phyloP scores from a whole-genome alignment of 2,113 vertebrate species.

The Chaetodon trifascialis region DNA sequence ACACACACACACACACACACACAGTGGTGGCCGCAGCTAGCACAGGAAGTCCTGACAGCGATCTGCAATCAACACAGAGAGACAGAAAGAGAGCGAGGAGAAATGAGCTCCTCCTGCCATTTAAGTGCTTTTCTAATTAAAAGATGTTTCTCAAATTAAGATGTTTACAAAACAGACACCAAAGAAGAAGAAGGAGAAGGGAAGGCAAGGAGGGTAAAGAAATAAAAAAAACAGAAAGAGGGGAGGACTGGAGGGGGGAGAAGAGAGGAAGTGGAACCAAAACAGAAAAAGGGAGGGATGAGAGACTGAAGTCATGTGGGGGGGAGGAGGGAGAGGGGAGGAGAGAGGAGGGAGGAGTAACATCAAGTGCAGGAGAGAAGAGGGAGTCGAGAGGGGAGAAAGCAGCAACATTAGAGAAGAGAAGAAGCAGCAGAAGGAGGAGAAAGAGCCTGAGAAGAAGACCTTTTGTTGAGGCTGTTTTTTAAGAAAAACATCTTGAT shows the following conservation, averaged over 20 bases:
- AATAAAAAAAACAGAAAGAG: background rate
- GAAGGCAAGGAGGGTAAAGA: background rate
- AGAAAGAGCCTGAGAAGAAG: background rate
- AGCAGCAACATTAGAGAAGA: conserved; percentile 7
- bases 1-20: conserved; percentile 40
- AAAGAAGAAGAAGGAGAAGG: background rate
- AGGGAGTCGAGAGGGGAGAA: conserved; percentile 4
- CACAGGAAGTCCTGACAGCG: conserved; percentile 64
- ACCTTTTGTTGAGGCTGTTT: background rate
- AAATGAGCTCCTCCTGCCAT: background rate
- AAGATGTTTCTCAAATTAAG: background rate
- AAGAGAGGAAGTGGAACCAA: conserved; percentile 46
- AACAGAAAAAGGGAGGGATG: conserved; percentile 47
- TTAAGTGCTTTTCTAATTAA: conserved; percentile 10
- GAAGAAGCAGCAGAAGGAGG: background rate
- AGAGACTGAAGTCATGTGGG: conserved; percentile 43
- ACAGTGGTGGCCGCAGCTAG: background rate
- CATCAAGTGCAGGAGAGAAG: conserved; percentile 46
- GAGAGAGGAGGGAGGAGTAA: conserved; percentile 25
- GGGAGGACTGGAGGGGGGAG: background rate
- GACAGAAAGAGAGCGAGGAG: conserved; percentile 2
- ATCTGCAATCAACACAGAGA: conserved; percentile 46
- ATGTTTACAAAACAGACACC: background rate
- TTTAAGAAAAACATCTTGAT: background rate
- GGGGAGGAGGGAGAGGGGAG: background rate